Evolutionary conservation across 2,797 vertebrate species (phyloP), one percentile per base, ranked within the genome.

Genomic region (Menidia menidia): DNA sequence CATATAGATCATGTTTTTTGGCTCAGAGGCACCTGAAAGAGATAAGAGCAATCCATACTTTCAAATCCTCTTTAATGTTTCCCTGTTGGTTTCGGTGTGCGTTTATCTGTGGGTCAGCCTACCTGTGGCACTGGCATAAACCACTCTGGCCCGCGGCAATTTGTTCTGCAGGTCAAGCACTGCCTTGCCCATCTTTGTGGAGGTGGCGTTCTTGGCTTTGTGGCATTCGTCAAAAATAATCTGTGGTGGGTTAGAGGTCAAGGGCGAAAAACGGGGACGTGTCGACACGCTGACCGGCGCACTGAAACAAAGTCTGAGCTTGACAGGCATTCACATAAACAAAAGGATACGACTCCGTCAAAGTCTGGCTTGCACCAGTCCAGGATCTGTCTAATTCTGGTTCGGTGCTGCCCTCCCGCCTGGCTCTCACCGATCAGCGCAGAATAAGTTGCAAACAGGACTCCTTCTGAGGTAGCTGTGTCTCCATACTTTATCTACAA

Each of bases 1-100:
- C 98, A 99, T 99, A 87, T 99, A 99, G 86, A 99, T 98, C 98
- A 99, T 99, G 93, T 99, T 99, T 92, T 98, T 98, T 93, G 98
- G 98, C 94, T 99, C 98, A 5, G 98, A 99, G 86, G 98, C 98
- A 93, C 98, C 98, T 99, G 88, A 31, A 35, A 53, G 14, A 71
- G 16, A 78, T 7, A 13, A 57, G 3, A 61, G 8, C 48, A 33
- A 53, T 2, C 9, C 6, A 48, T 39, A 51, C 16, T 63, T 60
- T 35, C 4, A 68, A 72, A 31, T 55, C 7, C 10, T 53, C 1
- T 1, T 3, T 15, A 56, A n/a, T 42, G 19, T 12, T 54, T 31
- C 39, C 7, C 2, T 19, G 14, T 43, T 48, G 15, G 19, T 44
- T 3, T 25, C 3, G 45, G 51, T 9, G 39, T 33, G 52, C 63